A percentile compares a stretch with the other conserved stretches of the same genome.
Conservation (phyloP, 2,888 invertebrate genomes). For the Lobophora halterata region DNA sequence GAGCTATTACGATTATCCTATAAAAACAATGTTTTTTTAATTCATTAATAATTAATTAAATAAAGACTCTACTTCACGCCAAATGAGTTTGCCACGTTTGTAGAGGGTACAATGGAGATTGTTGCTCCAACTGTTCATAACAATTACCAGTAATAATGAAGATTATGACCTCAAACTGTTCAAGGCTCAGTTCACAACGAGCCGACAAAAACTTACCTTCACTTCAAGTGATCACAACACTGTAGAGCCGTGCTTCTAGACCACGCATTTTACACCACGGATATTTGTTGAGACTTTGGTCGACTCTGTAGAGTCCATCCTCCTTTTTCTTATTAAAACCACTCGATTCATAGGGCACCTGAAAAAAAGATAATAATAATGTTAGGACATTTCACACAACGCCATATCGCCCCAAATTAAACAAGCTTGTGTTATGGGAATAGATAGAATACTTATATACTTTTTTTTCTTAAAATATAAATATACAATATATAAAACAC, state of each 20-base stretch:
- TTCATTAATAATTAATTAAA: too few relatives aligned
- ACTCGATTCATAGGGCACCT: slow-evolving; percentile 4
- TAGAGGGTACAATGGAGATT: too few relatives aligned
- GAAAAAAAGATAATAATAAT: not conserved
- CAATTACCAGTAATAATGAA: slow-evolving; percentile 17
- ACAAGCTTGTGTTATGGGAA: too few relatives aligned
- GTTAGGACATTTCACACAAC: too few relatives aligned
- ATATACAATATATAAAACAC: too few relatives aligned
- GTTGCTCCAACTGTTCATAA: slow-evolving; percentile 13
- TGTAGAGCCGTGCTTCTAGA: slow-evolving; percentile 33
- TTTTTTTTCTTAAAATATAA: too few relatives aligned
- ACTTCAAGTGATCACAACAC: slow-evolving; percentile 43
- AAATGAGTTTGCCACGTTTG: too few relatives aligned
- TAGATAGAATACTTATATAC: too few relatives aligned
- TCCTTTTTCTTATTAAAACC: not conserved
- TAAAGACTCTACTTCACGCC: too few relatives aligned
- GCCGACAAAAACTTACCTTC: slow-evolving; percentile 43
- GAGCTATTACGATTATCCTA: too few relatives aligned
- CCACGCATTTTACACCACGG: slow-evolving; percentile 40
- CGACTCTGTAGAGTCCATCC: slow-evolving; percentile 6
- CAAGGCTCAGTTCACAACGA: slow-evolving; percentile 29
- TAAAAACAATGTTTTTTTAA: too few relatives aligned
- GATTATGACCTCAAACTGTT: slow-evolving; percentile 24
- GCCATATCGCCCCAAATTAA: too few relatives aligned
- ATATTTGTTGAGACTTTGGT: slow-evolving; percentile 15